phyloP scores from a whole-genome alignment of 2,888 invertebrate genomes.

The Aproaerema taeniolella region DNA sequence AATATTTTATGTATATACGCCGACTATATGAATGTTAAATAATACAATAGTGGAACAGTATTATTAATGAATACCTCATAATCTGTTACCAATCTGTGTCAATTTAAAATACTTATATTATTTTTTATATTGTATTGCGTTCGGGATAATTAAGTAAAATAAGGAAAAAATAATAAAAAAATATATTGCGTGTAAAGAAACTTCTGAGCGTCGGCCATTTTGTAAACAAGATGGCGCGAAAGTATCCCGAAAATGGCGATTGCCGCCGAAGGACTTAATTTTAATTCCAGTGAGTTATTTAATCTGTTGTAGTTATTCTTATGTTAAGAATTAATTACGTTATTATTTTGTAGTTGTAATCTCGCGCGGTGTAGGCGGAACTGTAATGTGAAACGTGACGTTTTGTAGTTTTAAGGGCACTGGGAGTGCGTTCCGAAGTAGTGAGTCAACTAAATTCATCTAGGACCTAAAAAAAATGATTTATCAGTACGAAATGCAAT shows the following conservation, averaged over 20 bases:
- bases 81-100: conserved; percentile 44
- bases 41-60: conserved; percentile 45
- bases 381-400: conserved; percentile 52
- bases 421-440: background rate
- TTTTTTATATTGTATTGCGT: conserved; percentile 5
- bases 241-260: too few relatives aligned
- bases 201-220: background rate
- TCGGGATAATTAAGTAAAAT: background rate
- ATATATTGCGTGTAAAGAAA: background rate
- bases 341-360: conserved; percentile 39
- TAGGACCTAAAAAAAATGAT: too few relatives aligned
- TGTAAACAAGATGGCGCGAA: background rate
- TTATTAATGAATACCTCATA: conserved; percentile 42
- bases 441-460: too few relatives aligned
- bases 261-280: conserved; percentile 17
- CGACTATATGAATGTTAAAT: conserved; percentile 20
- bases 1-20: conserved; percentile 26
- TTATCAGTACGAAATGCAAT: too few relatives aligned
- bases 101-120: conserved; percentile 17
- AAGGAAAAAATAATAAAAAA: background rate
- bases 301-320: conserved; percentile 64
- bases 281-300: conserved; percentile 45
- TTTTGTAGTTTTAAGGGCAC: conserved; percentile 36
- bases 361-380: conserved; percentile 28
- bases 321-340: conserved; percentile 70